Percentiles rank a stretch among this genome's conserved stretches.
These are phyloP conservation scores for Lepidocyrtoides sp. DNA, from an alignment of 2,888 invertebrate species.

Conservation along the genomic window DNA sequence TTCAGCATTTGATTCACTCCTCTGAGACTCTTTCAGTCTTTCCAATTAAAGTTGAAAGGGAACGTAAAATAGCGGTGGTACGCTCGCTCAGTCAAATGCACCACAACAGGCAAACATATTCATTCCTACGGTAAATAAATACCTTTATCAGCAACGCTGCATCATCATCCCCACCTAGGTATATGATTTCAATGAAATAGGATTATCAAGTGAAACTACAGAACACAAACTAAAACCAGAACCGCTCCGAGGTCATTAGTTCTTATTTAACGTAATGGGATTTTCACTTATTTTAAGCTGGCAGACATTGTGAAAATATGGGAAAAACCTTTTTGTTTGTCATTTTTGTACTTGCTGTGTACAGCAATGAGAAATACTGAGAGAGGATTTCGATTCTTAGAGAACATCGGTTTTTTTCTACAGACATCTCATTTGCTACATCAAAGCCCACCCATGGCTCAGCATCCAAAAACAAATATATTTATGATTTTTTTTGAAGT, in stretches of 20 bases:
- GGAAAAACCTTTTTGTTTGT: no score
- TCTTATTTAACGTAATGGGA: conserved; percentile 54
- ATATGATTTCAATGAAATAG: conserved; percentile 52
- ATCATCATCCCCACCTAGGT: background rate
- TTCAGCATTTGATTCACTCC: conserved; percentile 49
- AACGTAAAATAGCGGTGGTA: background rate
- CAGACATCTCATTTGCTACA: background rate
- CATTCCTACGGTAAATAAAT: background rate
- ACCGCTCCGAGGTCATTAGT: conserved; percentile 49
- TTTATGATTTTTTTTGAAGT: no score
- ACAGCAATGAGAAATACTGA: no score
- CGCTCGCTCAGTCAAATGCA: background rate
- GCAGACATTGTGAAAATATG: no score
- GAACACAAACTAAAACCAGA: background rate
- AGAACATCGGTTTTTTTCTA: background rate
- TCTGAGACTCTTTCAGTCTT: conserved; percentile 41
- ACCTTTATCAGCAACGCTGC: background rate
- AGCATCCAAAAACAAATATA: background rate
- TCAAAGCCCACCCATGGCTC: background rate
- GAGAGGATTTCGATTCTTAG: no score
- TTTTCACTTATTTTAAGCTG: background rate
- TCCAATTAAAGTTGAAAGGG: conserved; percentile 39
- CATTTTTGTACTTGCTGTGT: no score
- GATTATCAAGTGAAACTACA: conserved; percentile 26
- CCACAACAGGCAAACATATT: background rate